Evolutionary conservation across 2,797 vertebrate species (phyloP).

Genomic region (Pogoniulus pusillus): DNA sequence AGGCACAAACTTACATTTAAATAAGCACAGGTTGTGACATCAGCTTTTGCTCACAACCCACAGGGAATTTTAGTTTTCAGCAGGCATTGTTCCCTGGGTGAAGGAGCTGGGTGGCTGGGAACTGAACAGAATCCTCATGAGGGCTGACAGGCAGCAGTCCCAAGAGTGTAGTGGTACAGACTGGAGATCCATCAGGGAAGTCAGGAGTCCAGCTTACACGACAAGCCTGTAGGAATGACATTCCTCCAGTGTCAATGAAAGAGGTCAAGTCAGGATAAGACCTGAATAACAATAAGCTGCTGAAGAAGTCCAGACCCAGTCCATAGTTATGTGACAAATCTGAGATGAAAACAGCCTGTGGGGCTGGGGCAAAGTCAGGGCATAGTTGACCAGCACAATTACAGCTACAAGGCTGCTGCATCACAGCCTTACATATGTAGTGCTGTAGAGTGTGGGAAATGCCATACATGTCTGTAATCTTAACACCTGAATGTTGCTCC

Average conservation of each 20-base stretch:
- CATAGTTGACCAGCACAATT: neutral
- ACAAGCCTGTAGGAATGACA: neutral
- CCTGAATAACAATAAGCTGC: no score
- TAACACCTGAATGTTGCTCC: neutral
- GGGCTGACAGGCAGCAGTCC: neutral
- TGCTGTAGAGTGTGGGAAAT: neutral
- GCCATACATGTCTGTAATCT: neutral
- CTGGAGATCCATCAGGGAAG: neutral
- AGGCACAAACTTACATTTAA: neutral
- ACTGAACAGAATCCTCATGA: neutral
- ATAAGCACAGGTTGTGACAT: no score
- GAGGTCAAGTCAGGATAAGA: no score
- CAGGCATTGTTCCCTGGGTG: no score
- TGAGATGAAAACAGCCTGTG: neutral
- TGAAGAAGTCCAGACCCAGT: neutral
- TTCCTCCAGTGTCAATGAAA: neutral
- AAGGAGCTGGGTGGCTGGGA: no score
- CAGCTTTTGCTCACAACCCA: neutral
- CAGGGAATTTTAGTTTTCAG: neutral
- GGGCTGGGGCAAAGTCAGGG: neutral
- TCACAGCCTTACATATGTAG: neutral
- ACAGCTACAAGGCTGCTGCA: neutral
- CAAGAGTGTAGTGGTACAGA: accelerated
- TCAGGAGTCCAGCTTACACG: neutral
- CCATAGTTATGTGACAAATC: neutral